Conservation (phyloP, 2,113 vertebrate species). For the Ifrita kowaldi region DNA sequence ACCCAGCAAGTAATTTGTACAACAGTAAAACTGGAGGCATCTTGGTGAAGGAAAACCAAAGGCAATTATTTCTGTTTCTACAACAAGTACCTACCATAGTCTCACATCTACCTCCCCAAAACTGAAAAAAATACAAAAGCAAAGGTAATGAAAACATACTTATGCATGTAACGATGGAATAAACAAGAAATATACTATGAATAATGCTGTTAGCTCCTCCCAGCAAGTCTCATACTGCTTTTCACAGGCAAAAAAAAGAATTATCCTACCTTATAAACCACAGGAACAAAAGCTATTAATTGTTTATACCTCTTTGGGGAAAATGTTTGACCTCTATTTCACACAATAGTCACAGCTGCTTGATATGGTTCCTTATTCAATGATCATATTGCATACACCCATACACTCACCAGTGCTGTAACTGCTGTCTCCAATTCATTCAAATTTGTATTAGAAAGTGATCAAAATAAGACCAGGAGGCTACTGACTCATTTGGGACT, state of each 20-base stretch:
- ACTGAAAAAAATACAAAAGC: neutral
- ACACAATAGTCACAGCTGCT: neutral
- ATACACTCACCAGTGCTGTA: neutral
- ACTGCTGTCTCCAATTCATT: neutral
- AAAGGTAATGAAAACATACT: neutral
- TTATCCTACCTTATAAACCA: neutral
- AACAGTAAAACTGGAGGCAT: neutral
- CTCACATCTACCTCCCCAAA: neutral
- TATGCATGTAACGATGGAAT: neutral
- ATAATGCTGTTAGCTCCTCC: neutral
- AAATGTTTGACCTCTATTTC: neutral
- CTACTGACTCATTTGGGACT: neutral
- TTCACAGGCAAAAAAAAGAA: neutral
- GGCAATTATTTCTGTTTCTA: neutral
- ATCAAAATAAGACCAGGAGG: neutral
- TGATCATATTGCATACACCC: neutral
- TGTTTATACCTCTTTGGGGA: neutral
- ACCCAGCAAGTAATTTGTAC: neutral
- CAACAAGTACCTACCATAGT: neutral
- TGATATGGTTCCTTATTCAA: neutral
- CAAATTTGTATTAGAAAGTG: neutral
- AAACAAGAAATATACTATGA: neutral
- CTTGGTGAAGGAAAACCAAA: conserved; percentile 28
- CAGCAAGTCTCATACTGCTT: neutral
- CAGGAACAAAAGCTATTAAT: neutral